These are phyloP conservation scores for Archilochus colubris DNA, from an alignment of 2,113 vertebrate species.

Conservation along the genomic window DNA sequence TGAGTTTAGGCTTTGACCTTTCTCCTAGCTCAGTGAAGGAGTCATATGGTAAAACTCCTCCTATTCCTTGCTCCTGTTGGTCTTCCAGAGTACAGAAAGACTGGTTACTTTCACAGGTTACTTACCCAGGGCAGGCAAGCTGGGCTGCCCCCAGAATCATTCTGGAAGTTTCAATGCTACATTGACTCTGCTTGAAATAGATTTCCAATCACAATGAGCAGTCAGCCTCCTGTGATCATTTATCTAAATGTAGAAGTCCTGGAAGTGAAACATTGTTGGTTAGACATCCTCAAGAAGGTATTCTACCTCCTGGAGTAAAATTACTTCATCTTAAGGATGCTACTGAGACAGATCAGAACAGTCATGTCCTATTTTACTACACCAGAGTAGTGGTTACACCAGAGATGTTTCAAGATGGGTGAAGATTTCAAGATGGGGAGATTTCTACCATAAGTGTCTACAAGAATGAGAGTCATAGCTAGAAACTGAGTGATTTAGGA, in stretches of 20 bases:
- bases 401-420: not conserved
- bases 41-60: not conserved
- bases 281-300: not conserved
- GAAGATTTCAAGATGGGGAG: not conserved
- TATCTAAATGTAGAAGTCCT: not conserved
- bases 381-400: not conserved
- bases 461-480: not conserved
- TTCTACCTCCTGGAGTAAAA: not conserved
- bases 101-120: not conserved
- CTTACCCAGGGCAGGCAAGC: not conserved
- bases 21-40: not conserved
- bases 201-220: not conserved
- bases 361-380: not conserved
- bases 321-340: not conserved
- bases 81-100: not conserved
- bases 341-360: not conserved
- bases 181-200: not conserved
- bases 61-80: not conserved
- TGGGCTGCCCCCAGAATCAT: not conserved
- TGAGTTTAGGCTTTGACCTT: not conserved
- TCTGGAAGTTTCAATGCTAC: not conserved
- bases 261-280: not conserved
- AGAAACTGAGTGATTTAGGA: not conserved
- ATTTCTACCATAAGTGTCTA: not conserved
- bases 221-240: not conserved